Evolutionary conservation across 1,140 invertebrate genomes (phyloP).

Genomic region (Ephestia elutella): DNA sequence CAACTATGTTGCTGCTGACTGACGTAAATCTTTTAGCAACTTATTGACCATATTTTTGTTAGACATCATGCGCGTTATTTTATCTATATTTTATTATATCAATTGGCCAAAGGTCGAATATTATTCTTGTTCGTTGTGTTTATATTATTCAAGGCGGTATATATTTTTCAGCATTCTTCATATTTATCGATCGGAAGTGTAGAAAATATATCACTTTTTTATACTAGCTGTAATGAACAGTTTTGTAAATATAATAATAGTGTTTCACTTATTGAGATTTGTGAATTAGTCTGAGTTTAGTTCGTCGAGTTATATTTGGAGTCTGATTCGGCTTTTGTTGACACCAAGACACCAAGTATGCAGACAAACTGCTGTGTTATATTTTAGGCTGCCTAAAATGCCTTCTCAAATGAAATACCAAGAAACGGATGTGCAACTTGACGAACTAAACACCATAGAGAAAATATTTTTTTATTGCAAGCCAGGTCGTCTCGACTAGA

Average conservation of each 20-base stretch:
- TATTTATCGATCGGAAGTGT: neutral
- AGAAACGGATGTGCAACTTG: neutral
- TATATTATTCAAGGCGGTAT: neutral
- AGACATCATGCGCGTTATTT: too few relatives aligned
- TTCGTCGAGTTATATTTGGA: neutral
- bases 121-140: too few relatives aligned
- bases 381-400: too few relatives aligned
- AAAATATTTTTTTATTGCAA: neutral
- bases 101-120: neutral
- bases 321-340: too few relatives aligned
- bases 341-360: too few relatives aligned
- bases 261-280: neutral
- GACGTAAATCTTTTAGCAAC: neutral
- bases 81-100: neutral
- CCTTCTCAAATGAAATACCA: neutral
- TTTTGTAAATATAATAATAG: slow-evolving; percentile 1
- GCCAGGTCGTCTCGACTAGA: neutral
- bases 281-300: neutral
- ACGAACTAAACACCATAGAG: neutral
- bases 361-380: too few relatives aligned
- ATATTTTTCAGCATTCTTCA: neutral
- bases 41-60: too few relatives aligned
- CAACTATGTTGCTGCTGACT: neutral
- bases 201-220: neutral
- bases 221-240: neutral